phyloP scores from a whole-genome alignment of 1,140 invertebrate genomes.

The Calliopsis andreniformis region DNA sequence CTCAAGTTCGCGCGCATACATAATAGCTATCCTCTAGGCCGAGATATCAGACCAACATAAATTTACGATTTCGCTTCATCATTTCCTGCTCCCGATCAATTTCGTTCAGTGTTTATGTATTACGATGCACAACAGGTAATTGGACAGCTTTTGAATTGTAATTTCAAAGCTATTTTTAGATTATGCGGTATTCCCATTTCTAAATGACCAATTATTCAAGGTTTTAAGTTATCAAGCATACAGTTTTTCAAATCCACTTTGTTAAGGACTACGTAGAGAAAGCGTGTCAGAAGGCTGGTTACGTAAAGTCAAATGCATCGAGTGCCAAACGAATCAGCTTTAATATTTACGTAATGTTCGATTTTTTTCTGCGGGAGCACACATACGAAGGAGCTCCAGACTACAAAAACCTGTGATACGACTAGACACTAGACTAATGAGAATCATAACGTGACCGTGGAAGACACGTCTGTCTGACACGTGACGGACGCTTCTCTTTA shows the following conservation, averaged over 20 bases:
- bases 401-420: too few species aligned
- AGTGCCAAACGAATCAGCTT: neutral
- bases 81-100: neutral
- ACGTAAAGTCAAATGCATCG: neutral
- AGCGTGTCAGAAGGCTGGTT: neutral
- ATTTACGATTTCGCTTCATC: conserved; percentile 15
- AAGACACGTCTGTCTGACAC: neutral
- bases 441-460: neutral
- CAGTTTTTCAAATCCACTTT: too few species aligned
- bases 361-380: neutral
- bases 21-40: neutral
- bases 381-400: too few species aligned
- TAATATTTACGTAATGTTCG: neutral
- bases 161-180: too few species aligned
- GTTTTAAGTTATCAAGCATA: too few species aligned
- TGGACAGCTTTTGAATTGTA: too few species aligned
- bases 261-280: too few species aligned
- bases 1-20: conserved; percentile 13
- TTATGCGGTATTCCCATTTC: too few species aligned
- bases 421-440: too few species aligned
- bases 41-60: conserved; percentile 14
- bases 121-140: neutral
- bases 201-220: too few species aligned
- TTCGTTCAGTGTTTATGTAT: too few species aligned
- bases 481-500: conserved; percentile 11